Conservation (phyloP, 2,797 vertebrate species). For the Onychomys leucogaster region DNA sequence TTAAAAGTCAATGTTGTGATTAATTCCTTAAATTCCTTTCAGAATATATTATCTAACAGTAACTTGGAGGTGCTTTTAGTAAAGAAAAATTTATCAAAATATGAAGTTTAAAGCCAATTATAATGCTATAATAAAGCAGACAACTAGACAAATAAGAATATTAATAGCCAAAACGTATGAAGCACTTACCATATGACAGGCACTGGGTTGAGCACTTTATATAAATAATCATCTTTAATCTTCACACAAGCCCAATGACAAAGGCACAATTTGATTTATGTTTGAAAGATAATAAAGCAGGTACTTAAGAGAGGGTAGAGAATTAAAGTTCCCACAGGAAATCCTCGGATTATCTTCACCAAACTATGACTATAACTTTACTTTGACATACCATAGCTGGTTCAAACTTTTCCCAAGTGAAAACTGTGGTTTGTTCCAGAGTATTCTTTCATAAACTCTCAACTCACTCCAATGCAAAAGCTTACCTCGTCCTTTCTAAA, state of each 20-base stretch:
- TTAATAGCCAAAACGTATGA: constrained; percentile 50
- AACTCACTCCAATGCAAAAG: constrained; percentile 51
- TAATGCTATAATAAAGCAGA: not conserved
- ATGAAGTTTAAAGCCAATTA: constrained; percentile 41
- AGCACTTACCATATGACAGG: constrained; percentile 19
- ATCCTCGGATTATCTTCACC: constrained; percentile 37
- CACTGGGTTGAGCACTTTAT: constrained; percentile 5
- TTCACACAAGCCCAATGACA: constrained; percentile 47
- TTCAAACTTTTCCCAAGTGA: constrained; percentile 57
- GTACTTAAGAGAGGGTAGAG: constrained; percentile 17
- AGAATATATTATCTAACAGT: constrained; percentile 19
- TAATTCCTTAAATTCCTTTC: constrained; percentile 45
- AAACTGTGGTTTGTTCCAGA: not conserved
- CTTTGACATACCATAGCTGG: constrained; percentile 61
- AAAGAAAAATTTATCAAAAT: constrained; percentile 45
- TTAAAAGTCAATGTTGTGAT: not conserved
- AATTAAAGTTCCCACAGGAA: constrained; percentile 53
- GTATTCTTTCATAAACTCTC: constrained; percentile 55
- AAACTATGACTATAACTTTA: constrained; percentile 43
- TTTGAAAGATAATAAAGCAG: constrained; percentile 11
- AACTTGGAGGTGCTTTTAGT: constrained; percentile 1
- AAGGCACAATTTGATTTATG: constrained; percentile 18
- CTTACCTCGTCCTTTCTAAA: not conserved
- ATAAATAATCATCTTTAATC: constrained; percentile 59
- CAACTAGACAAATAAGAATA: constrained; percentile 51